Base-by-base conservation (phyloP, 30 jellyfish, hydroid and myxozoan genomes). In the Chrysaora quinquecirrha region DNA sequence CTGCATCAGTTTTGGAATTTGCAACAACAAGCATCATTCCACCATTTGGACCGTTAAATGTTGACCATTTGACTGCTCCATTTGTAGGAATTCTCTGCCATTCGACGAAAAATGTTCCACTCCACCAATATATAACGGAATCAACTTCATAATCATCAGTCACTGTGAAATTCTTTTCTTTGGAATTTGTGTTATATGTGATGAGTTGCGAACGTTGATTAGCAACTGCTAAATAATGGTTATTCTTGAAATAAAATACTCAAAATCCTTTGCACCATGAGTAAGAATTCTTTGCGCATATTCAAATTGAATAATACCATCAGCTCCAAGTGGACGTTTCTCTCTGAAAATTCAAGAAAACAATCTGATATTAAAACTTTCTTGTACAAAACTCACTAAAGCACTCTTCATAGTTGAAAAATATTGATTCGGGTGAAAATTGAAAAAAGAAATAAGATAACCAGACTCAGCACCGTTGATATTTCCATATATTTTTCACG, bases 111-210 rank as follows among this genome's bases (percentile, higher is more conserved):
- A 93, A 30, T 10, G 69, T 76, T 34, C 98, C 98, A 58, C 97
- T 83, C 98, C 98, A 93, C 98, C 98, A 93, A 62, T 86, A 93
- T 1, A 93, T 86, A 1, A 93, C 88, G 24, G 98, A 93, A 31
- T 93, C 97, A 29, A 83, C 71, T 21, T 77, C 89, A 38, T 93
- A 93, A 62, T 82, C 95, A 25, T 77, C 74, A 9, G 73, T 47
- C 43, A 83, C 62, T 19, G 78, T 24, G 9, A 43, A 28, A 11
- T 62, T 61, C 63, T 54, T 74, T 16, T 56, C 35, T 14, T 30
- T 35, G 3, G 81, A n/a, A 54, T 56, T 82, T 4, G 85, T 23
- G 50, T 75, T 21, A 23, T 60, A 66, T 54, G 76, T 84, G 48
- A 74, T 66, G 33, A 91, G 66, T 43, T 78, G 90, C 31, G 98